phyloP scores from a whole-genome alignment of 2,113 vertebrate genomes.

The Passer montanus region DNA sequence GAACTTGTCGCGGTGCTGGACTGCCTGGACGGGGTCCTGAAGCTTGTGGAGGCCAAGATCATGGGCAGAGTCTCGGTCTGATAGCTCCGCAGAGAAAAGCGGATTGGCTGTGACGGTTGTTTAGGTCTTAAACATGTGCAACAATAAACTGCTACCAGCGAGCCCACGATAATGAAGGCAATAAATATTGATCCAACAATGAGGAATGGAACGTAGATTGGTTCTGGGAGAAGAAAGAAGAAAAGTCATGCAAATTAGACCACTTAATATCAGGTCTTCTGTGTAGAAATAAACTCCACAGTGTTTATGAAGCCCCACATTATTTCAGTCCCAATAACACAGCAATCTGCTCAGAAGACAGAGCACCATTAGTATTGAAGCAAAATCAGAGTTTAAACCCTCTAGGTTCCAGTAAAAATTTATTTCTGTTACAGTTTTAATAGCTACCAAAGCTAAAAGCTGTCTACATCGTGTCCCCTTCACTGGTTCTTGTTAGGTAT shows the following conservation, averaged over 20 bases:
- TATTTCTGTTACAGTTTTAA: not conserved
- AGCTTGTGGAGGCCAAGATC: slow-evolving; percentile 86
- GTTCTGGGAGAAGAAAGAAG: slow-evolving; percentile 74
- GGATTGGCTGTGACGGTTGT: slow-evolving; percentile 88
- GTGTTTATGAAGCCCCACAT: not conserved
- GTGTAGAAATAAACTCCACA: not conserved
- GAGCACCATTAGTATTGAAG: not conserved
- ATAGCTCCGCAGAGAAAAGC: slow-evolving; percentile 91
- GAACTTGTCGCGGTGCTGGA: slow-evolving; percentile 94
- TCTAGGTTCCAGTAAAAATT: fast-evolving
- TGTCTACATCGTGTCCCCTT: fast-evolving
- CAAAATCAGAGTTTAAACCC: not conserved
- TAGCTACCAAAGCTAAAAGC: not conserved
- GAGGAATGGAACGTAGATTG: slow-evolving; percentile 95
- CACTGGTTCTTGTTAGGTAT: not conserved
- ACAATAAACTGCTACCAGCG: slow-evolving; percentile 93
- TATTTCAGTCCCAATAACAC: not conserved
- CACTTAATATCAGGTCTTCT: not conserved
- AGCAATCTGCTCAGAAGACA: not conserved
- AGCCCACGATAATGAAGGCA: slow-evolving; percentile 93
- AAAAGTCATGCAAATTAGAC: not conserved
- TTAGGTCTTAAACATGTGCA: slow-evolving; percentile 96
- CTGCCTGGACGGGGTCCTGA: slow-evolving; percentile 88
- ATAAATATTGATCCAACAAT: slow-evolving; percentile 97
- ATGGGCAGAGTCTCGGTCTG: slow-evolving; percentile 97